Conservation (phyloP, 2,797 vertebrate genomes). For the Chloroceryle inda region DNA sequence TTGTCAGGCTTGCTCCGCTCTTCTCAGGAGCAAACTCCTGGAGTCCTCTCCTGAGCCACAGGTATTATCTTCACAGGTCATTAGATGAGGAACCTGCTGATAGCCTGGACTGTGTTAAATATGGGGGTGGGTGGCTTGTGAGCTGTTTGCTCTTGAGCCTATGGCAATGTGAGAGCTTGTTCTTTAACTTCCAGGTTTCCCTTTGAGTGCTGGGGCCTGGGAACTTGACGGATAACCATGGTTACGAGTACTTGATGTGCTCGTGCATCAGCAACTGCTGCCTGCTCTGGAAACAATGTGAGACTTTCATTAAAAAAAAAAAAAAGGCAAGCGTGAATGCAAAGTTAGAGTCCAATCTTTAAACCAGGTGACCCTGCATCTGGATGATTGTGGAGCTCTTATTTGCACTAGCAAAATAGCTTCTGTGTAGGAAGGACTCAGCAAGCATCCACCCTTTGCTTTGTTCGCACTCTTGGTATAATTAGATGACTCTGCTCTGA, state of each 20-base stretch:
- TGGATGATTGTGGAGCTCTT: neutral
- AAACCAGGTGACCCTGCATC: neutral
- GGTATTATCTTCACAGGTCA: neutral
- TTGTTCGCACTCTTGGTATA: neutral
- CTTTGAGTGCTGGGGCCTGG: neutral
- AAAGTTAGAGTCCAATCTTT: neutral
- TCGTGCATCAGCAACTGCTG: neutral
- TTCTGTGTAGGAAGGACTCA: neutral
- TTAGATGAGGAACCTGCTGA: neutral
- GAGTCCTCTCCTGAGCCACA: neutral
- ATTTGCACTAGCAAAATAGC: neutral
- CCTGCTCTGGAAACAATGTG: neutral
- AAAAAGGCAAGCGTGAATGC: neutral
- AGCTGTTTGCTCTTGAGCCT: neutral
- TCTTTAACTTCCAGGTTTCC: neutral
- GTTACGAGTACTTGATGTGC: neutral
- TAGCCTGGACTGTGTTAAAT: neutral
- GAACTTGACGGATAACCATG: neutral
- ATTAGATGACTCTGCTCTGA: slow-evolving; percentile 9
- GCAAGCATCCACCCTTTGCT: neutral
- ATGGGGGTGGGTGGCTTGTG: neutral
- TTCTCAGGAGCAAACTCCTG: neutral
- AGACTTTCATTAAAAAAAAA: neutral
- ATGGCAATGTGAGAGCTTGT: neutral
- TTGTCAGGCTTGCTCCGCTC: neutral